These are phyloP conservation scores for Pterocles gutturalis DNA, from an alignment of 2,113 vertebrate species.

Conservation along the genomic window DNA sequence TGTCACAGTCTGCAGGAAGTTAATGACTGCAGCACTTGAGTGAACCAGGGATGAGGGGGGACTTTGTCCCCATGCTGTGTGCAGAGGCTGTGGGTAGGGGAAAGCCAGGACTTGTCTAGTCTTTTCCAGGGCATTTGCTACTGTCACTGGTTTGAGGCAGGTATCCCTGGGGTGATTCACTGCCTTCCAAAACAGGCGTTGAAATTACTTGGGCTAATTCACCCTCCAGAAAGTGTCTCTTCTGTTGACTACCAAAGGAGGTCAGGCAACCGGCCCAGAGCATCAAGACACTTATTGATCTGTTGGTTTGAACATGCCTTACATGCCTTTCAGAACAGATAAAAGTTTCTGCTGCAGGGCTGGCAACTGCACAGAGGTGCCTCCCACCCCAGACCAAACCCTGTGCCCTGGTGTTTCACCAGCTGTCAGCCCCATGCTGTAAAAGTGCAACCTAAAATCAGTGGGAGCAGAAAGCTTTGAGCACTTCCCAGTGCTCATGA, in stretches of 20 bases:
- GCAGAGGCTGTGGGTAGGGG: accelerated
- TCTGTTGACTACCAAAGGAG: accelerated
- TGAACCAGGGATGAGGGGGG: accelerated
- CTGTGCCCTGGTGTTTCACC: background rate
- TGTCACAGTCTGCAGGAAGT: background rate
- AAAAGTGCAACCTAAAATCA: background rate
- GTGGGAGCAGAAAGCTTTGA: background rate
- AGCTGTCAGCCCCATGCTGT: background rate
- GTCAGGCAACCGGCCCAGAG: background rate
- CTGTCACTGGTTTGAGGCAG: background rate
- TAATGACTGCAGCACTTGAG: background rate
- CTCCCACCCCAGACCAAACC: background rate
- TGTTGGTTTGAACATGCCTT: accelerated
- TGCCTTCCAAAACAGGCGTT: background rate
- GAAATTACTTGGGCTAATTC: background rate
- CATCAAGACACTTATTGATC: accelerated
- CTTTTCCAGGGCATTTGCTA: background rate
- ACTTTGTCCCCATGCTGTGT: background rate
- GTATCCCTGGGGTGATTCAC: background rate
- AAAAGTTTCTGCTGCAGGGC: background rate
- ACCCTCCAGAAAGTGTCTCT: background rate
- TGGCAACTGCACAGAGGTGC: background rate
- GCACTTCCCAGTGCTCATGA: accelerated
- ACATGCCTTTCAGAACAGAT: background rate
- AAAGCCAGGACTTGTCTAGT: background rate